Evolutionary conservation across 2,888 invertebrate species (phyloP), one percentile per base, ranked within the genome.

Genomic region (Ectemnius continuus): DNA sequence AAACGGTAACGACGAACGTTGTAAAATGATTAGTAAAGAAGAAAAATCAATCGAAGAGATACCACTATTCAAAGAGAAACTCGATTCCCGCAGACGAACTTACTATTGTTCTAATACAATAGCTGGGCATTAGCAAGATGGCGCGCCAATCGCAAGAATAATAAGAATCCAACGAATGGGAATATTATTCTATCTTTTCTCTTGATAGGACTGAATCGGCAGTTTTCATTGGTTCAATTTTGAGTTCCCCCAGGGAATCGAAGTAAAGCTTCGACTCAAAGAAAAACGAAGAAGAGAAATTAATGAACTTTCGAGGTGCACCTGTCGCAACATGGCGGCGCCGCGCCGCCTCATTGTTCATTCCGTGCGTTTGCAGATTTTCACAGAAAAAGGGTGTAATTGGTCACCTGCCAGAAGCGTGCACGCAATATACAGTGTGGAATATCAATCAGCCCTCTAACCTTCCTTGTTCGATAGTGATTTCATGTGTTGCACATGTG

Each of bases 101-200:
- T 82, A 75, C 81, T 79, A 71, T 79, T 68, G 58, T 57, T 78
- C 73, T 70, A 78, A 83, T 81, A 81, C 73, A 77, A 78, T 80
- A 82, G 78, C 82, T 80, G 82, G 76, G 80, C 73, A 76, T 73
- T 70, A 79, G 82, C 80, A 82, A 82, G 80, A 48, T 52, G 73
- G 68, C 76, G 76, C 70, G 63, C 65, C 65, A n/a, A 48, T 47
- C 48, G 66, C 62, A 57, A 0, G 45, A 36, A 64, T 73, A 75
- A 82, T 81, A 67, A 79, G 70, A 81, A 80, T 80, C 74, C 71
- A 67, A 48, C 36, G 60, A 62, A 61, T 68, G 64, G 23, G 60
- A 11, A 26, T 47, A 57, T 57, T 63, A 14, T 68, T 56, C 48
- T 61, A 16, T 68, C 61, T 28, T 64, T 23, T 62, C 23, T 45